Evolutionary conservation across 2,113 vertebrate genomes (phyloP).

Genomic region (Hypomesus transpacificus): DNA sequence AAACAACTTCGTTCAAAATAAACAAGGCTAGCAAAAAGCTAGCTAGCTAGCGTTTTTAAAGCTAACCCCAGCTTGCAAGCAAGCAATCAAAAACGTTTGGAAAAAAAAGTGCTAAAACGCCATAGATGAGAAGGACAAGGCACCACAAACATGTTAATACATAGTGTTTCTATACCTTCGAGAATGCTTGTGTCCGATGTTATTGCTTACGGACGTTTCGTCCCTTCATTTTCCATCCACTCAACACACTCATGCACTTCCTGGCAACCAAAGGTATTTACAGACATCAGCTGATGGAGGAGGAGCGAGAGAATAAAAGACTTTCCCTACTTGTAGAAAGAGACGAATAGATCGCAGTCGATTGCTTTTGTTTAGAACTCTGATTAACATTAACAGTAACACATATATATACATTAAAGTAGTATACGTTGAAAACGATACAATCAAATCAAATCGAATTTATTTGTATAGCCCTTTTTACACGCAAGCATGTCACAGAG

Average conservation of each 20-base stretch:
- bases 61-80: neutral
- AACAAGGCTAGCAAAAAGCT: neutral
- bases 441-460: too few relatives aligned
- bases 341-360: neutral
- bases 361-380: too few relatives aligned
- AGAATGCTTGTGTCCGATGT: constrained; percentile 1
- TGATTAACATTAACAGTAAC: too few relatives aligned
- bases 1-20: constrained; percentile 2
- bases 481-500: too few relatives aligned
- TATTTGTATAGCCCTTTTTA: too few relatives aligned
- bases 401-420: too few relatives aligned
- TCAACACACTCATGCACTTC: constrained; percentile 55
- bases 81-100: constrained; percentile 26
- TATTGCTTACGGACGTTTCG: constrained; percentile 10
- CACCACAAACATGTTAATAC: neutral
- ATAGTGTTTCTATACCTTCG: constrained; percentile 44
- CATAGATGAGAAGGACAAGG: neutral
- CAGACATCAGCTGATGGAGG: constrained; percentile 68
- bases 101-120: neutral
- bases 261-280: constrained; percentile 51
- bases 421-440: too few relatives aligned
- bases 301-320: constrained; percentile 26
- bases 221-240: constrained; percentile 46
- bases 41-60: constrained; percentile 17
- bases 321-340: neutral